Base-by-base conservation (phyloP, 2,797 vertebrate species). In the Oreortyx pictus region DNA sequence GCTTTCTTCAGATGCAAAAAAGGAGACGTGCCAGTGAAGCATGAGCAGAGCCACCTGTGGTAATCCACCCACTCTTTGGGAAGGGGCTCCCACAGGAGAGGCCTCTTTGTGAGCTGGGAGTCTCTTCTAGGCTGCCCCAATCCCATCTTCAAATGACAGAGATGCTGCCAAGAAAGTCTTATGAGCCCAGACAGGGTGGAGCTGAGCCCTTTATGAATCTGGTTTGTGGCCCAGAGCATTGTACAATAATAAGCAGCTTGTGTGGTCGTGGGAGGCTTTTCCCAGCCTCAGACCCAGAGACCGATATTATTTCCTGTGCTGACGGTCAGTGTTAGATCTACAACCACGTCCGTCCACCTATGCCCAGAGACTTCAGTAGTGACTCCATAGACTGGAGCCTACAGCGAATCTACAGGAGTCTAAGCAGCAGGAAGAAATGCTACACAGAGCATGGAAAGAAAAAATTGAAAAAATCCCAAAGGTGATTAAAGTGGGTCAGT, bases 151-250 rank as follows among this genome's bases (percentile, higher is more conserved):
- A 84, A 43, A 62, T 19, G 71, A 29, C 80, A 75, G 79, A 80
- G 31, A 52, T n/a, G 66, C 22, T 94, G 93, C 86, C 93, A 96
- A 66, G 59, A 86, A 79, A 82, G 86, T 66, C 82, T 68, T 89
- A 43, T 89, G 82, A 91, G 92, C 74, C 92, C 91, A 95, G 95
- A 96, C 94, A 88, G 93, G 92, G 96, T 93, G 94, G 93, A 92
- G 93, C 64, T 94, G 94, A 89, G 82, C 80, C 80, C 89, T 80
- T 95, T 84, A 91, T 92, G 90, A 90, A 92, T 92, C 95, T 96
- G 85, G 80, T 96, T 93, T 91, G 82, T 89, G 59, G 93, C 86
- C 85, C 89, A 80, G 85, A 89, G 91, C 80, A 29, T 39, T 90
- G 82, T 91, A 90, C 77, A 94, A 94, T 93, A 96, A 94, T 80